A percentile compares a stretch with the other conserved stretches of the same genome.
Evolutionary conservation across 2,888 invertebrate species (phyloP).

Genomic region (Gibbula magus): DNA sequence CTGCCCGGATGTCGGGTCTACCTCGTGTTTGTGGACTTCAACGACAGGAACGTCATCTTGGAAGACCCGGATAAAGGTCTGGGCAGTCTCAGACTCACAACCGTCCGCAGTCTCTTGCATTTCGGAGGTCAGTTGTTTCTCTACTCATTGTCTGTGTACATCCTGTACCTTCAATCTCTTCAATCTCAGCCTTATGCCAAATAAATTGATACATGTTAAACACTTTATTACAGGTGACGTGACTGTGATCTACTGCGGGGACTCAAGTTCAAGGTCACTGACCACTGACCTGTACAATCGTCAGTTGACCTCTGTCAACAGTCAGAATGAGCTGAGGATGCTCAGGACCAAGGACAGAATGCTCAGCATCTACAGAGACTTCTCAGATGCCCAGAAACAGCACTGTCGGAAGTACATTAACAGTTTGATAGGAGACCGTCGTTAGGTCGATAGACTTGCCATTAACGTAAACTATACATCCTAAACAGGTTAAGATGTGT

Average conservation of each 20-base stretch:
- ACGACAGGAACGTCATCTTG: slow-evolving; percentile 36
- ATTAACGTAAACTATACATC: too few species aligned
- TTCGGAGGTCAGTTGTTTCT: slow-evolving; percentile 26
- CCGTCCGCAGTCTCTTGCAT: slow-evolving; percentile 27
- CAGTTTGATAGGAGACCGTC: too few species aligned
- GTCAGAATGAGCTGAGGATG: not conserved
- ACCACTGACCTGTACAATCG: not conserved
- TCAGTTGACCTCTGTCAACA: not conserved
- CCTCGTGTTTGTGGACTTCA: slow-evolving; percentile 38
- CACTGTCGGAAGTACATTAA: slow-evolving; percentile 8
- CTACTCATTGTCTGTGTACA: not conserved
- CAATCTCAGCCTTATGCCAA: not conserved
- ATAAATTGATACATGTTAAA: not conserved
- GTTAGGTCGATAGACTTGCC: too few species aligned
- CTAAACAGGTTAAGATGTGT: too few species aligned
- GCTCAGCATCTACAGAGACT: not conserved
- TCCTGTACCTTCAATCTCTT: not conserved
- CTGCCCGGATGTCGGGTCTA: slow-evolving; percentile 14
- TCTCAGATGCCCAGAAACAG: not conserved
- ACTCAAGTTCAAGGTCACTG: not conserved
- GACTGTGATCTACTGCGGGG: not conserved
- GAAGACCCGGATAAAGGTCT: slow-evolving; percentile 33
- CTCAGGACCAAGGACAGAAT: not conserved
- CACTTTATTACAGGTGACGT: not conserved
- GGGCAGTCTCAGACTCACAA: slow-evolving; percentile 31